Percentiles rank a stretch among this genome's conserved stretches.
phyloP scores from a whole-genome alignment of 1,140 invertebrate genomes.

The Neodiprion lecontei region DNA sequence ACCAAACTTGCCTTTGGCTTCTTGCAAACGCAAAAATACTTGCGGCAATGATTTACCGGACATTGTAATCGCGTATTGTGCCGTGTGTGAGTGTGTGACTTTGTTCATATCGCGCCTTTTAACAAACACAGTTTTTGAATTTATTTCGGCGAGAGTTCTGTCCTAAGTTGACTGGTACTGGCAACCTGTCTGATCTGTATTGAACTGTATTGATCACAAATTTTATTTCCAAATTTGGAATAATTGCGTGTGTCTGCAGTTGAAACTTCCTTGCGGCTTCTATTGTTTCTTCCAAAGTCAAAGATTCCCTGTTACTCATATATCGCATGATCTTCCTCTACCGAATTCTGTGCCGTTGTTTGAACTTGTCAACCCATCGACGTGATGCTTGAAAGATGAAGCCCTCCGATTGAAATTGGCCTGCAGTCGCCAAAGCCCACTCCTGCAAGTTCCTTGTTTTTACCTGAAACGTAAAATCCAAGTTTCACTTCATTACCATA shows the following conservation, averaged over 20 bases:
- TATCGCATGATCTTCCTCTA: not conserved
- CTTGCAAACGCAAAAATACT: constrained; percentile 18
- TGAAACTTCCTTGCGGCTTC: not conserved
- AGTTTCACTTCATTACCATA: not conserved
- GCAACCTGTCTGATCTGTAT: constrained; percentile 10
- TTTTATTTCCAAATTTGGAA: not conserved
- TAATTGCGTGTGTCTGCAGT: not conserved
- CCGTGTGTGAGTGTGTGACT: not conserved
- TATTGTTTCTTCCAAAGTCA: not conserved
- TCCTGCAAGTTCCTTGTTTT: not conserved
- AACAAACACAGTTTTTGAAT: constrained; percentile 16
- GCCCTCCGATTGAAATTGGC: not conserved
- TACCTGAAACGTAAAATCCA: not conserved
- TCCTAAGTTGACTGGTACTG: constrained; percentile 23
- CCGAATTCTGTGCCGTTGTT: not conserved
- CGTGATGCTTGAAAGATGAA: not conserved
- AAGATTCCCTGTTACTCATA: not conserved
- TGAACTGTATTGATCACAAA: not conserved
- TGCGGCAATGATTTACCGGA: constrained; percentile 13
- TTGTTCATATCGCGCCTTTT: constrained; percentile 22
- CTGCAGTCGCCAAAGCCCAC: not conserved
- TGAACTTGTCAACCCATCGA: not conserved
- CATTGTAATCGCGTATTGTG: constrained; percentile 20
- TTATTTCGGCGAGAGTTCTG: constrained; percentile 21
- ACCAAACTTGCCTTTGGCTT: not conserved